A percentile compares a stretch with the other conserved stretches of the same genome.
These are phyloP conservation scores for Sympetrum striolatum DNA, from an alignment of 2,888 invertebrate species.

Conservation along the genomic window DNA sequence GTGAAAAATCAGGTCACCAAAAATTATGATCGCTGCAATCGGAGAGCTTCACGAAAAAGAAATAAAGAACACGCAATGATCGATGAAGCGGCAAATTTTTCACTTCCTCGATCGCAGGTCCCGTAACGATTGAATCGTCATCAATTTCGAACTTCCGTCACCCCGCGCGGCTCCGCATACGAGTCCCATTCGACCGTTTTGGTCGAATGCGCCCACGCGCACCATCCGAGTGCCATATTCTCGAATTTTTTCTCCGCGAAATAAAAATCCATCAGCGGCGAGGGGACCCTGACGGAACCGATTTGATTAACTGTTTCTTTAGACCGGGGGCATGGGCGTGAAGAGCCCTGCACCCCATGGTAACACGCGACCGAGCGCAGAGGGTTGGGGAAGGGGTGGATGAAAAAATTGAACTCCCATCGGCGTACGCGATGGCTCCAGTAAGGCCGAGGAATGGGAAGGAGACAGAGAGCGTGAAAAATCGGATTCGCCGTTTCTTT, in stretches of 20 bases:
- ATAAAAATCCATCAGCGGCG: not conserved
- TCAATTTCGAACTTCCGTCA: not conserved
- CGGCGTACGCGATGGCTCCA: not conserved
- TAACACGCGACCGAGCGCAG: conserved; percentile 12
- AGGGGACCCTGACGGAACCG: conserved; percentile 1
- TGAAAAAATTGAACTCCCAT: not conserved
- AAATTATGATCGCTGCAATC: not conserved
- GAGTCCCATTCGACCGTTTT: not conserved
- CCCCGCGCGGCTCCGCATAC: not conserved
- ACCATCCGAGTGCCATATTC: not conserved
- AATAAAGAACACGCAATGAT: not conserved
- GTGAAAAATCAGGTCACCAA: not conserved
- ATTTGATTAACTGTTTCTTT: conserved; percentile 30
- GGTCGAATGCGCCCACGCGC: conserved; percentile 18
- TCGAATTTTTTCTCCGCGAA: not conserved
- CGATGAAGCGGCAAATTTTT: not conserved
- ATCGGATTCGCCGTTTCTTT: not conserved
- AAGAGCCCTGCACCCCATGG: not conserved
- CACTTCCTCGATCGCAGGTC: not conserved
- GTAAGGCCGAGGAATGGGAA: not conserved
- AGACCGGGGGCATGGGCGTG: not conserved
- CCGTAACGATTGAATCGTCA: not conserved
- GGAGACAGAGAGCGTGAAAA: not conserved
- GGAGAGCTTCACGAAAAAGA: not conserved
- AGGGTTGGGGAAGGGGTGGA: not conserved